phyloP scores from a whole-genome alignment of 92 coral and sea anemone genomes.

The Metridium senile region DNA sequence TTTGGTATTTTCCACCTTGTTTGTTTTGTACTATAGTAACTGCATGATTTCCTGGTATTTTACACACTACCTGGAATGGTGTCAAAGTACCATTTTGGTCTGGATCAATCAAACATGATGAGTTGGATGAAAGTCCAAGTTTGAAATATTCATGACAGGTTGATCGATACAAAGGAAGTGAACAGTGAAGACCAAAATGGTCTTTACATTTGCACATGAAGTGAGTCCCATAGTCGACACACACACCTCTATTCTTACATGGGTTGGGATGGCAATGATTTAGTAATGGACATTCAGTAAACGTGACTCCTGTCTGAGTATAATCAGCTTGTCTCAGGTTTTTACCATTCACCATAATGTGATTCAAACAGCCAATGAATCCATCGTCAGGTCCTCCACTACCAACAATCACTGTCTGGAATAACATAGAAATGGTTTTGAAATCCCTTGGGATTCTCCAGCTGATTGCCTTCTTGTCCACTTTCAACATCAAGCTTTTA shows the following conservation, averaged over 20 bases:
- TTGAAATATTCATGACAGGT: constrained; percentile 25
- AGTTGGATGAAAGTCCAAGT: constrained; percentile 10
- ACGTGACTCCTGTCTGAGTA: not conserved
- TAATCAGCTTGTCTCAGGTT: not conserved
- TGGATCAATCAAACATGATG: constrained; percentile 10
- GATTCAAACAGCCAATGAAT: constrained; percentile 17
- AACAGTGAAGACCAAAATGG: constrained; percentile 10
- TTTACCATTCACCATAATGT: not conserved
- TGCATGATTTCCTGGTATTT: not conserved
- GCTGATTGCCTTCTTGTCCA: not conserved
- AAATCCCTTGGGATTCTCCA: not conserved
- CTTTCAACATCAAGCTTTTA: not conserved
- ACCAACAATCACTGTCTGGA: not conserved
- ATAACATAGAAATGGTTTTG: not conserved
- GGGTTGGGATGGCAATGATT: constrained; percentile 18
- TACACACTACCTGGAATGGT: not conserved
- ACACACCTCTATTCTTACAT: constrained; percentile 1
- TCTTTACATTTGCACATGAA: constrained; percentile 5
- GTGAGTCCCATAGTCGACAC: not conserved
- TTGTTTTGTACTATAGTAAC: constrained; percentile 2
- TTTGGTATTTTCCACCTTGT: not conserved
- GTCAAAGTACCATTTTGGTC: not conserved
- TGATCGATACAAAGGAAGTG: constrained; percentile 18
- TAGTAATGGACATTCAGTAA: not conserved
- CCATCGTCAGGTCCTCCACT: not conserved